phyloP scores from a whole-genome alignment of 1,140 invertebrate species.

The Leptinotarsa texana region DNA sequence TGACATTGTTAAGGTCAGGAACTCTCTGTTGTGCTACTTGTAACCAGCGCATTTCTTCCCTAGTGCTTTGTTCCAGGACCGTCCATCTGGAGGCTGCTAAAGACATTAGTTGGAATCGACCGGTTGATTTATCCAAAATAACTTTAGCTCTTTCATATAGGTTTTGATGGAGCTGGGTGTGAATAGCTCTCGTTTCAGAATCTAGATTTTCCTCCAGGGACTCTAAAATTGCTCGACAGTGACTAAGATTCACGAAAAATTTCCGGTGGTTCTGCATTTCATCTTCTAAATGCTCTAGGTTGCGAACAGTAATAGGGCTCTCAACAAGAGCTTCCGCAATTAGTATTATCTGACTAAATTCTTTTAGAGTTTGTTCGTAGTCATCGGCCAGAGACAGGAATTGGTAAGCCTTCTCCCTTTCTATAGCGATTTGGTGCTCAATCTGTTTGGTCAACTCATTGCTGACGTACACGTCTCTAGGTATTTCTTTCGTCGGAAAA shows the following conservation, averaged over 20 bases:
- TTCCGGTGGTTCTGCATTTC: constrained; percentile 87
- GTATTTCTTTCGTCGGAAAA: constrained; percentile 68
- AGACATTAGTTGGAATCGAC: constrained; percentile 78
- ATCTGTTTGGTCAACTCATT: constrained; percentile 70
- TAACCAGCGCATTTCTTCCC: constrained; percentile 80
- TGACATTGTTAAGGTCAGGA: constrained; percentile 75
- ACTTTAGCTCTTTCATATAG: constrained; percentile 73
- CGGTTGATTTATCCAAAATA: constrained; percentile 78
- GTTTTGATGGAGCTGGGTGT: constrained; percentile 74
- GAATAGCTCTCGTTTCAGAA: constrained; percentile 72
- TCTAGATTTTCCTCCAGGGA: constrained; percentile 83
- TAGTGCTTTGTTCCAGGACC: constrained; percentile 76
- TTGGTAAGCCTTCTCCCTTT: constrained; percentile 75
- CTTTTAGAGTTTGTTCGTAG: constrained; percentile 82
- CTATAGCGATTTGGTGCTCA: constrained; percentile 67
- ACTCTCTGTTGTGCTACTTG: constrained; percentile 78
- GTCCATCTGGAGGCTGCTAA: constrained; percentile 82
- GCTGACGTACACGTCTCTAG: constrained; percentile 65
- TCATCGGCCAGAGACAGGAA: constrained; percentile 76
- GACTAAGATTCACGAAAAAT: constrained; percentile 85
- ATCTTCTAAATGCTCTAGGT: constrained; percentile 77
- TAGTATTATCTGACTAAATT: constrained; percentile 82
- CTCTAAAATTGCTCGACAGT: constrained; percentile 81
- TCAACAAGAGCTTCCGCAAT: constrained; percentile 78
- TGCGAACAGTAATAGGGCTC: constrained; percentile 72